Conservation (phyloP, 2,113 vertebrate species). For the Clarias batrachus region DNA sequence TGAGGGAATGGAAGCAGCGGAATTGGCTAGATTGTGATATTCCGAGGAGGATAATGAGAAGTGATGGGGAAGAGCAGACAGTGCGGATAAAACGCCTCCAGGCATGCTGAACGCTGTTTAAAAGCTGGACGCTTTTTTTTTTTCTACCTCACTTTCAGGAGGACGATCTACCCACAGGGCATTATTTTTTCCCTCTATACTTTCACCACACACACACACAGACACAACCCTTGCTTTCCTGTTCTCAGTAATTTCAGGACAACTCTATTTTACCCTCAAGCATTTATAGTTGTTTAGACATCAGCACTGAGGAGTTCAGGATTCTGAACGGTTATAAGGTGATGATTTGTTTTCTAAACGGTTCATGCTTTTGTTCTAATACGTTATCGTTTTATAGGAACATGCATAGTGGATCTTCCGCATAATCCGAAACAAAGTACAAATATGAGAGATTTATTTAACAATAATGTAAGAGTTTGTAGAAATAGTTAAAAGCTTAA, state of each 20-base stretch:
- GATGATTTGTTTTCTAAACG: background rate
- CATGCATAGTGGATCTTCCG: background rate
- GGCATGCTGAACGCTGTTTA: constrained; percentile 65
- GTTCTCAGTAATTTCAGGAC: background rate
- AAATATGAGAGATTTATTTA: background rate
- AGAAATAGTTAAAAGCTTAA: too few species aligned
- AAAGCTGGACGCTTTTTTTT: constrained; percentile 53
- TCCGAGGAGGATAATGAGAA: constrained; percentile 70
- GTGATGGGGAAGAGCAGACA: constrained; percentile 65
- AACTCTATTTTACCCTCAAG: background rate
- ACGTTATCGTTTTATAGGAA: background rate
- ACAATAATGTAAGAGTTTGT: background rate
- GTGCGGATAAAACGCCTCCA: constrained; percentile 66
- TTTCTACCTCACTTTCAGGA: constrained; percentile 40
- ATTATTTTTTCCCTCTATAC: constrained; percentile 60
- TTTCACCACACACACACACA: constrained; percentile 50
- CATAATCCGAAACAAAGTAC: background rate
- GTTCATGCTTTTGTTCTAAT: background rate
- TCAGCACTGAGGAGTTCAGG: background rate
- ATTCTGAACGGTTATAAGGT: background rate
- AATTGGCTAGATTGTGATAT: constrained; percentile 69
- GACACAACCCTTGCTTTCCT: constrained; percentile 34
- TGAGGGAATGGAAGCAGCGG: constrained; percentile 52
- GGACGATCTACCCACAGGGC: constrained; percentile 59
- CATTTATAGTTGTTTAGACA: background rate